Base-by-base conservation (phyloP, 2,888 invertebrate genomes). In the Eupithecia abbreviata region DNA sequence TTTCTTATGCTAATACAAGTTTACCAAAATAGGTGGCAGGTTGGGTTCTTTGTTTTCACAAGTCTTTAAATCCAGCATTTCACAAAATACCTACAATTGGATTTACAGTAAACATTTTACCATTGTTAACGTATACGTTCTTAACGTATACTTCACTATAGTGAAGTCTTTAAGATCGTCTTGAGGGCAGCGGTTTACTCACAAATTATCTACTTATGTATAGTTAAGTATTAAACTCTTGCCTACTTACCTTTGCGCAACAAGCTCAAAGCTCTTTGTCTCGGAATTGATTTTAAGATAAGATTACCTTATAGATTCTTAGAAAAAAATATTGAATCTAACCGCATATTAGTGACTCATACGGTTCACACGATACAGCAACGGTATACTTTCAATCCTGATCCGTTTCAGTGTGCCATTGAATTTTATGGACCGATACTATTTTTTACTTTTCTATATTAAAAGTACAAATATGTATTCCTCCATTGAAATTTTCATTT, bases 301-400 rank as follows among this genome's bases (percentile, higher is more conserved):
- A 78, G 78, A 76, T 76, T 74, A 74, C 62, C 69, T n/a, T 66
- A 72, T n/a, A 58, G 55, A 70, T 78, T 76, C 78, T 78, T 43
- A 76, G 78, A 78, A 78, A 78, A 70, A 76, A 72, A 73, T 74
- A 72, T 78, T 76, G 76, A 74, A 78, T 72, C 76, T 74, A 78
- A 78, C 74, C 78, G 78, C 78, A 78, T 74, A 69, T 74, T 70
- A 74, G 76, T 78, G 78, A 78, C 66, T 78, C 78, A 78, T 70
- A 47, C 55, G 66, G 70, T 72, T 78, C 78, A 55, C 76, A 78
- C 68, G 73, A 78, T 18, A 77, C 15, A 65, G 68, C 30, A 55
- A 72, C 62, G 72, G 51, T 30, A 13, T 15, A 71, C 73, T 71
- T 74, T 74, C 70, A 76, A 76, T 66, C 30, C 47, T 72, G 58